These are phyloP conservation scores for Wasmannia auropunctata DNA, from an alignment of 1,140 invertebrate species.

Conservation along the genomic window DNA sequence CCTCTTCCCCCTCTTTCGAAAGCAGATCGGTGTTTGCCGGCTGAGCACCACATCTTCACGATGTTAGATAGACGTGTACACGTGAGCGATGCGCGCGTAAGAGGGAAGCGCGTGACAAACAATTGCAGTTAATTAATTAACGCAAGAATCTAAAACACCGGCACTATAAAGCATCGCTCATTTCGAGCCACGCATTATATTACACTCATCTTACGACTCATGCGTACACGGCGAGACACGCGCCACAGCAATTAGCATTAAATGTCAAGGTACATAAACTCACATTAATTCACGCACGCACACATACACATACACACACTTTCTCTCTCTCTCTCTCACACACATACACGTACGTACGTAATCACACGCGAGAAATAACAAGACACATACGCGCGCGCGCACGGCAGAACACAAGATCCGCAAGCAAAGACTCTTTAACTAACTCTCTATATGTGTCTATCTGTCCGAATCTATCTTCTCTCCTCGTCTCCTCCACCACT, in stretches of 20 bases:
- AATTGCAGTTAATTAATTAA: conserved; percentile 15
- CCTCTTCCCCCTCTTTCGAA: neutral
- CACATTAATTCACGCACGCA: neutral
- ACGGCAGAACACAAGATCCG: conserved; percentile 43
- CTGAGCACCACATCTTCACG: conserved; percentile 31
- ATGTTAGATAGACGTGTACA: conserved; percentile 39
- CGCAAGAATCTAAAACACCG: neutral
- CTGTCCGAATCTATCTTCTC: conserved; percentile 80
- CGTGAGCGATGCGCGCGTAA: conserved; percentile 55
- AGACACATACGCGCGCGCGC: conserved; percentile 49
- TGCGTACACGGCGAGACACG: conserved; percentile 19
- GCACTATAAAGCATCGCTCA: conserved; percentile 43
- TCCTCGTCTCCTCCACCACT: conserved; percentile 81
- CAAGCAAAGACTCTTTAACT: conserved; percentile 74
- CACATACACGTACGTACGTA: conserved; percentile 1
- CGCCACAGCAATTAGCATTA: conserved; percentile 21
- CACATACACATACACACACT: neutral
- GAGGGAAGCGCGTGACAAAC: conserved; percentile 19
- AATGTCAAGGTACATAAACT: conserved; percentile 23
- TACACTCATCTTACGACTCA: conserved; percentile 40
- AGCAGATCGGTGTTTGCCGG: conserved; percentile 47
- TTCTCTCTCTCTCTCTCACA: conserved; percentile 11
- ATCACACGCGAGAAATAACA: conserved; percentile 3
- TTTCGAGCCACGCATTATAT: conserved; percentile 29
- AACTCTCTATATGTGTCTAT: conserved; percentile 84